A percentile compares a stretch with the other conserved stretches of the same genome.
Conservation (phyloP, 1,140 invertebrate species). For the Hypothenemus hampei region DNA sequence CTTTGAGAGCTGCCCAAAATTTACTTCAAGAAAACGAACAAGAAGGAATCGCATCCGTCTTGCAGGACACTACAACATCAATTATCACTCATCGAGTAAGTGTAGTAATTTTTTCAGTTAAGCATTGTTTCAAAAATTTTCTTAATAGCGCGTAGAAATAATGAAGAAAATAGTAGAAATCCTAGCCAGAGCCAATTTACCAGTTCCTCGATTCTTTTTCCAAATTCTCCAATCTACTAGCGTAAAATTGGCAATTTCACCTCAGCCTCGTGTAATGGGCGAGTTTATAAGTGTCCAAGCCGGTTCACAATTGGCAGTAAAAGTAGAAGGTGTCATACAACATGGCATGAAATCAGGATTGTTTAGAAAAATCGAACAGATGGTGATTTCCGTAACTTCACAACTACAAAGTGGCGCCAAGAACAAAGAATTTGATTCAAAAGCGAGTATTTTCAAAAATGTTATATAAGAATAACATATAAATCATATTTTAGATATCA, state of each 20-base stretch:
- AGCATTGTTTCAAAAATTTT: not conserved
- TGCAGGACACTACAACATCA: conserved; percentile 31
- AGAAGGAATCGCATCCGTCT: no score
- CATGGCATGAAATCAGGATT: conserved; percentile 61
- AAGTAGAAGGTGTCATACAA: conserved; percentile 82
- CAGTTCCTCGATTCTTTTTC: conserved; percentile 82
- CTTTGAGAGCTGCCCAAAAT: conserved; percentile 39
- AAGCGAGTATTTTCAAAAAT: no score
- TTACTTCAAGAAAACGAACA: no score
- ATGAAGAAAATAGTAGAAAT: conserved; percentile 62
- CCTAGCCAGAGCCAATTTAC: conserved; percentile 61
- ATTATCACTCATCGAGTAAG: conserved; percentile 48
- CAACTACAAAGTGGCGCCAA: conserved; percentile 48
- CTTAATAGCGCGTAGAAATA: conserved; percentile 64
- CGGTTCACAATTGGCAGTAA: conserved; percentile 74
- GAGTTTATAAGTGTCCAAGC: conserved; percentile 72
- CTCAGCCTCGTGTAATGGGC: conserved; percentile 70
- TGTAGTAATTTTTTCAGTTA: conserved; percentile 1
- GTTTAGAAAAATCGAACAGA: conserved; percentile 64
- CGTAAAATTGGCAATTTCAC: conserved; percentile 76
- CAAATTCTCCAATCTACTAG: conserved; percentile 80
- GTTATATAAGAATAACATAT: no score
- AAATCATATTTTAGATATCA: conserved; percentile 31
- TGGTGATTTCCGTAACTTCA: conserved; percentile 66
- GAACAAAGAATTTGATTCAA: conserved; percentile 38